Evolutionary conservation across 2,113 vertebrate species (phyloP).

Genomic region (Microcebus tavaratra): DNA sequence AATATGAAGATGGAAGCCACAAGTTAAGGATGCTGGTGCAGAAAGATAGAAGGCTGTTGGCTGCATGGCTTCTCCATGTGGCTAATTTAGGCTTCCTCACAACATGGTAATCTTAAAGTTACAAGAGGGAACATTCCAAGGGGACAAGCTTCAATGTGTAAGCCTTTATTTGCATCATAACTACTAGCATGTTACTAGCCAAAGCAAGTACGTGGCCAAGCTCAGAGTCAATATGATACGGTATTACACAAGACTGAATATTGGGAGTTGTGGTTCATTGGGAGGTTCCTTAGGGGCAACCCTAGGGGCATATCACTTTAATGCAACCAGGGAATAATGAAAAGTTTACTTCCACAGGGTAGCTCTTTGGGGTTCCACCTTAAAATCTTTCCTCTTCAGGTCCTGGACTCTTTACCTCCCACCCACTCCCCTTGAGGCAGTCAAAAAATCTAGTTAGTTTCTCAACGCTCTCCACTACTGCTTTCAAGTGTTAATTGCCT

Average conservation of each 20-base stretch:
- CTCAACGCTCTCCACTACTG: not conserved
- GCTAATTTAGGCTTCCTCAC: not conserved
- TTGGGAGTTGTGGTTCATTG: not conserved
- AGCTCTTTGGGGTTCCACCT: slow-evolving; percentile 16
- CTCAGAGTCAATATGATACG: not conserved
- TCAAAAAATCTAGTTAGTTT: slow-evolving; percentile 14
- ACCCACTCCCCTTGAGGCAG: not conserved
- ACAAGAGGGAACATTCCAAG: not conserved
- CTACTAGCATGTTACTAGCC: not conserved
- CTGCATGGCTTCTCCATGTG: not conserved
- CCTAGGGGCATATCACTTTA: not conserved
- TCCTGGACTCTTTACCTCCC: not conserved
- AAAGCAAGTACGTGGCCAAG: not conserved
- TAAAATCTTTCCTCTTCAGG: slow-evolving; percentile 12
- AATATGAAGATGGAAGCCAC: not conserved
- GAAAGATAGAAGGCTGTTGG: not conserved
- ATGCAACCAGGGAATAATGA: slow-evolving; percentile 7
- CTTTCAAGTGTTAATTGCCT: not conserved
- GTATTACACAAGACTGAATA: not conserved
- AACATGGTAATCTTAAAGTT: not conserved
- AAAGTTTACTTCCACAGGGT: slow-evolving; percentile 31
- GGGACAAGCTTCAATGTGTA: not conserved
- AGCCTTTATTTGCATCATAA: not conserved
- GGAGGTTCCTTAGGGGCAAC: not conserved
- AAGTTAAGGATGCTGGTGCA: not conserved